Evolutionary conservation across 2,113 vertebrate species (phyloP).

Genomic region (Sceloporus tristichus): DNA sequence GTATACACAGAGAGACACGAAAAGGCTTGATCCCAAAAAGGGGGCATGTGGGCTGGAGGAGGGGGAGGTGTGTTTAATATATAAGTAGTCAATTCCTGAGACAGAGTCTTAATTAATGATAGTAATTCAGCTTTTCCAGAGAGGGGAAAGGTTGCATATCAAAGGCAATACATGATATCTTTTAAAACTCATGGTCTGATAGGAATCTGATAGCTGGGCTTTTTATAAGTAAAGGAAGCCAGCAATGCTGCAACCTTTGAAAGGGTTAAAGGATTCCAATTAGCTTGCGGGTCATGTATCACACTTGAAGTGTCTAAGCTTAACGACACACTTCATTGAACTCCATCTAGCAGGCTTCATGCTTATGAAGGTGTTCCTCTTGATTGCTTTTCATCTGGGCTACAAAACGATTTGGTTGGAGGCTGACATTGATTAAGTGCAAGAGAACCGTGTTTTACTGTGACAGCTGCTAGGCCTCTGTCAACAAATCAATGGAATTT

Average conservation of each 20-base stretch:
- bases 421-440: conserved; percentile 81
- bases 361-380: conserved; percentile 80
- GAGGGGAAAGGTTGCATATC: conserved; percentile 21
- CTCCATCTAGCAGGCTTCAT: conserved; percentile 76
- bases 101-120: conserved; percentile 43
- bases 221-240: conserved; percentile 21
- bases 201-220: conserved; percentile 30
- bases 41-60: neutral
- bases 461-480: conserved; percentile 79
- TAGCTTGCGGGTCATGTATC: conserved; percentile 73
- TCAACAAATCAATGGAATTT: conserved; percentile 79
- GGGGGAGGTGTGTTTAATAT: conserved; percentile 42
- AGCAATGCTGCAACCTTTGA: conserved; percentile 56
- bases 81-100: conserved; percentile 10
- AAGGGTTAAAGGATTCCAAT: conserved; percentile 75
- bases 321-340: conserved; percentile 79
- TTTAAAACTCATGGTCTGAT: conserved; percentile 49
- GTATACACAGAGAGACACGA: conserved; percentile 29
- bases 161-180: neutral
- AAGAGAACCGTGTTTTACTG: conserved; percentile 77
- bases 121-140: neutral
- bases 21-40: conserved; percentile 25
- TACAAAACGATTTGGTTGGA: conserved; percentile 75
- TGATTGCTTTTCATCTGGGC: conserved; percentile 80
- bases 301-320: conserved; percentile 68